Evolutionary conservation across 1,140 invertebrate species (phyloP), one percentile per base, ranked within the genome.

Genomic region (Glossosoma conforme): DNA sequence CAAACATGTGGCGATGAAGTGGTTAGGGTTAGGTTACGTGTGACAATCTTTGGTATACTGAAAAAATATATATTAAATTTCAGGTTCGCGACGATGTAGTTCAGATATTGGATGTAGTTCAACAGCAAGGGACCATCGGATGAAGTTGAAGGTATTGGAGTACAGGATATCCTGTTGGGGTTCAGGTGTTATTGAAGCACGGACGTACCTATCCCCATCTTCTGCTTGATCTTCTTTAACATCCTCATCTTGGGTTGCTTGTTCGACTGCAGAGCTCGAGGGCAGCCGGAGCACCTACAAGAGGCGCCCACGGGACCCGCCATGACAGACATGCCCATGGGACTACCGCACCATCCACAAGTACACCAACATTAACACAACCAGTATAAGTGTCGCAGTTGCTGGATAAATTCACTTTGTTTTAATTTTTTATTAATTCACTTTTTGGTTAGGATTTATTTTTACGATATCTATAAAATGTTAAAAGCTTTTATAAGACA

Each of bases 201-300:
- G 52, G 10, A 58, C 68, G 68, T 48, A 74, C 72, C 72, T 37
- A 74, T 58, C 48, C 72, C 72, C 35, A 74, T 74, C 54, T 74
- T 74, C 57, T 66, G 70, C 49, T 72, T 74, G 24, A 74, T 74
- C 53, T 74, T 74, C 60, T 74, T 74, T 21, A 74, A 45, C n/a
- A 74, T 68, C 50, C 72, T 73, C 38, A 57, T 52, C 35, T 57
- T 57, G 25, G 54, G 30, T 14, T 44, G 40, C 19, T 56, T 52
- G 6, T 40, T 37, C 14, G 41, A 30, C n/a, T 21, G 36, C 15
- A 42, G 13, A 13, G 22, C 32, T 20, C 55, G 17, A 15, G 55
- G 55, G 19, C 50, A 53, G 11, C 41, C 44, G 20, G 55, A 33
- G 38, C 55, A 52, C 9, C 50, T 11, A 20, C 55, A 57, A 24